Evolutionary conservation across 2,797 vertebrate genomes (phyloP).

Genomic region (Onychomys leucogaster): DNA sequence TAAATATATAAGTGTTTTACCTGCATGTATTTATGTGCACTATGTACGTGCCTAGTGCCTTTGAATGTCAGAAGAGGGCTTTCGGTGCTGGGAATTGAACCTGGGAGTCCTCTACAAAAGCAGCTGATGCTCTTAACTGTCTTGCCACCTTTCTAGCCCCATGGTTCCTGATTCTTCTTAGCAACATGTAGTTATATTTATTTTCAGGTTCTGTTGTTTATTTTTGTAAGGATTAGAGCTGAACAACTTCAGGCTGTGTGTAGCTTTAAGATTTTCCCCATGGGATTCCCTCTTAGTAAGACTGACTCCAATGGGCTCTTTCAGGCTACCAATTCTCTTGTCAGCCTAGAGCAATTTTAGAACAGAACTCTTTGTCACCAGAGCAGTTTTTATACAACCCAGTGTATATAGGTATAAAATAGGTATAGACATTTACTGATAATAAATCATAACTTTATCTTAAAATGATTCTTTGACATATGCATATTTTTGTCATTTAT

Average conservation of each 20-base stretch:
- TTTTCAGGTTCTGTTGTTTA: background rate
- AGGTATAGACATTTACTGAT: background rate
- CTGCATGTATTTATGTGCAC: background rate
- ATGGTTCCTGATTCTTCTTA: background rate
- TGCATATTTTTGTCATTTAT: background rate
- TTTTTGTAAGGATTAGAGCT: background rate
- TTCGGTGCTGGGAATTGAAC: background rate
- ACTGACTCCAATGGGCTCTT: background rate
- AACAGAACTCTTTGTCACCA: background rate
- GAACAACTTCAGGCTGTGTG: background rate
- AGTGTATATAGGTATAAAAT: background rate
- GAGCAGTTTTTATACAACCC: background rate
- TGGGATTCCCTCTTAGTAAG: background rate
- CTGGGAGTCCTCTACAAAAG: background rate
- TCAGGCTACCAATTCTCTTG: background rate
- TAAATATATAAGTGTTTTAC: background rate
- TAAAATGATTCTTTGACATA: background rate
- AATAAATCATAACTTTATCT: background rate
- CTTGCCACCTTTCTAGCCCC: background rate
- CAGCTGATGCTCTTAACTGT: background rate
- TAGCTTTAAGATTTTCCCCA: background rate
- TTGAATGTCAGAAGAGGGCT: background rate
- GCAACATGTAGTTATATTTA: background rate
- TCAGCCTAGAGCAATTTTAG: background rate
- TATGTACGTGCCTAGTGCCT: background rate